These are phyloP conservation scores for Chiroxiphia lanceolata DNA, from an alignment of 2,797 vertebrate species.

Conservation along the genomic window DNA sequence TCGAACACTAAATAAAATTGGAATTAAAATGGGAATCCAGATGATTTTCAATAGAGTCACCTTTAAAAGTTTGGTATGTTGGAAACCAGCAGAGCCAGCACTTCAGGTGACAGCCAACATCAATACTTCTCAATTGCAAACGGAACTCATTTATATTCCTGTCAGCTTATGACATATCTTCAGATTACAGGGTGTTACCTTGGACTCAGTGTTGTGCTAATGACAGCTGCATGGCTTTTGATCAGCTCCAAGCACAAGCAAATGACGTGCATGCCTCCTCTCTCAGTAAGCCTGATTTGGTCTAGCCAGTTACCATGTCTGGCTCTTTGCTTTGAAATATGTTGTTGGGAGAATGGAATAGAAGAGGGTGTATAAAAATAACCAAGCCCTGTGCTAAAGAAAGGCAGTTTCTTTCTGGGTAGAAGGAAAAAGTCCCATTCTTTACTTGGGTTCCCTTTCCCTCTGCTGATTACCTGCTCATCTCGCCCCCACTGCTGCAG, in stretches of 20 bases:
- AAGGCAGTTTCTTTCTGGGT: neutral
- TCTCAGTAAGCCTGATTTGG: neutral
- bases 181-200: neutral
- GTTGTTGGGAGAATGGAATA: neutral
- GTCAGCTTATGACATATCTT: neutral
- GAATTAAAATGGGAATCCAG: neutral
- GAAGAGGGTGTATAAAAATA: neutral
- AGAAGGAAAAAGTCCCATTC: neutral
- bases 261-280: fast-evolving
- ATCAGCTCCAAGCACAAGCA: neutral
- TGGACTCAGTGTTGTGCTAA: neutral
- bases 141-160: neutral
- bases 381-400: neutral
- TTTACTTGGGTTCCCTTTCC: neutral
- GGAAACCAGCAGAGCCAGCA: neutral
- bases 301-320: neutral
- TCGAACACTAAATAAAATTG: neutral
- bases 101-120: neutral
- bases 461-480: neutral
- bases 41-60: neutral
- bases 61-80: neutral
- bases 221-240: neutral
- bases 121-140: neutral
- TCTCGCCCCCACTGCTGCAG: conserved; percentile 59
- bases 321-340: neutral